These are phyloP conservation scores for Dorcus hopei DNA, from an alignment of 2,888 invertebrate genomes.

Conservation along the genomic window DNA sequence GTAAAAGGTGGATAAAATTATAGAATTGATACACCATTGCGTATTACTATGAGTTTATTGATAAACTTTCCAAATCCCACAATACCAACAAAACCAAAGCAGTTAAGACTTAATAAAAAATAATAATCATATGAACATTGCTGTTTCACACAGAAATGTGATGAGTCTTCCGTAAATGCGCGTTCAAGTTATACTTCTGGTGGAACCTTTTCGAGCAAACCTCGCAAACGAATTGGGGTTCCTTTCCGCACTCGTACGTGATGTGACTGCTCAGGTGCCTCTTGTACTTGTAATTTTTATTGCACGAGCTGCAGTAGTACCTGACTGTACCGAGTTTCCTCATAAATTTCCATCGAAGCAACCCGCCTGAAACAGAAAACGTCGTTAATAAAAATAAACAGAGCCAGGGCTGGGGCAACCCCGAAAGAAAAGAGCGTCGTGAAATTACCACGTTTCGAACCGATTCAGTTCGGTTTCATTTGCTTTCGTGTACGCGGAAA, in stretches of 20 bases:
- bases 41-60: no score
- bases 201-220: constrained; percentile 14
- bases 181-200: constrained; percentile 11
- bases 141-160: background rate
- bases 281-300: constrained; percentile 14
- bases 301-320: constrained; percentile 10
- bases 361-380: background rate
- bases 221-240: constrained; percentile 16
- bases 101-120: no score
- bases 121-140: no score
- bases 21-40: no score
- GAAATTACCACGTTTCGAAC: no score
- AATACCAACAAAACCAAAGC: no score
- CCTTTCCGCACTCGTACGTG: constrained; percentile 19
- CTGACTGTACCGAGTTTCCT: background rate
- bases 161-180: constrained; percentile 11
- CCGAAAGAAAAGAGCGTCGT: no score
- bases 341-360: background rate
- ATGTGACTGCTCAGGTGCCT: constrained; percentile 16
- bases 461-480: background rate
- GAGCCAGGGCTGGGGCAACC: no score
- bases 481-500: background rate
- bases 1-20: no score
- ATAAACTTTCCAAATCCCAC: no score
- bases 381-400: no score